These are phyloP conservation scores for Etheostoma cragini DNA, from an alignment of 2,113 vertebrate genomes.

Conservation along the genomic window DNA sequence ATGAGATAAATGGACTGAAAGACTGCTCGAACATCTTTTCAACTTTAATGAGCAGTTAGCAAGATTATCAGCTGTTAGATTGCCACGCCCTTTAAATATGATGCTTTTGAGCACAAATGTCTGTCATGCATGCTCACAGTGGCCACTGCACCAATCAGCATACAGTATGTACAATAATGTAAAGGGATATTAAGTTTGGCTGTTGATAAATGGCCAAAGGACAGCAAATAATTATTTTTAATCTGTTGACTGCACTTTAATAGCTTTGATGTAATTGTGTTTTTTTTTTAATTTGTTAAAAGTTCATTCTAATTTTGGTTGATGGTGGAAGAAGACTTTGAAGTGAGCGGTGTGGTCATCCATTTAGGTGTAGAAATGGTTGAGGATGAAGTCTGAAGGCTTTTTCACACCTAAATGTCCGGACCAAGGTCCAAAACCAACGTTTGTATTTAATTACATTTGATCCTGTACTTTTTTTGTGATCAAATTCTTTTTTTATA, in stretches of 20 bases:
- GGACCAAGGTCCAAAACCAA: too few relatives aligned
- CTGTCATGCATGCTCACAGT: constrained; percentile 12
- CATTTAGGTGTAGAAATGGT: not conserved
- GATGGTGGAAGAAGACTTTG: constrained; percentile 2
- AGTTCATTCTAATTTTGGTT: not conserved
- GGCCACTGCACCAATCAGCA: constrained; percentile 10
- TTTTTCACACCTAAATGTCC: too few relatives aligned
- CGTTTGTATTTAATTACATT: too few relatives aligned
- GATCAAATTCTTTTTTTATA: too few relatives aligned
- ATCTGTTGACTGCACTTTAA: constrained; percentile 22
- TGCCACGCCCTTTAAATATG: constrained; percentile 9
- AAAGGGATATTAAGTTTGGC: constrained; percentile 22
- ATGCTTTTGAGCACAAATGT: constrained; percentile 14
- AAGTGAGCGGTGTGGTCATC: not conserved
- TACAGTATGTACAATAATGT: not conserved
- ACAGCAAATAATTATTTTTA: constrained; percentile 13
- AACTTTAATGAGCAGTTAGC: constrained; percentile 59
- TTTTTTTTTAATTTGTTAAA: not conserved
- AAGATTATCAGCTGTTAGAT: constrained; percentile 33
- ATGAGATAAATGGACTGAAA: constrained; percentile 46
- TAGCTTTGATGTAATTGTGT: not conserved
- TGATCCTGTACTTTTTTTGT: too few relatives aligned
- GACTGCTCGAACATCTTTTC: constrained; percentile 46
- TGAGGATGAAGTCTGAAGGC: not conserved
- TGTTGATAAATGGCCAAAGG: constrained; percentile 5